phyloP scores from a whole-genome alignment of 53 echinoderm and acorn worm genomes.

The Actinopyga echinites region DNA sequence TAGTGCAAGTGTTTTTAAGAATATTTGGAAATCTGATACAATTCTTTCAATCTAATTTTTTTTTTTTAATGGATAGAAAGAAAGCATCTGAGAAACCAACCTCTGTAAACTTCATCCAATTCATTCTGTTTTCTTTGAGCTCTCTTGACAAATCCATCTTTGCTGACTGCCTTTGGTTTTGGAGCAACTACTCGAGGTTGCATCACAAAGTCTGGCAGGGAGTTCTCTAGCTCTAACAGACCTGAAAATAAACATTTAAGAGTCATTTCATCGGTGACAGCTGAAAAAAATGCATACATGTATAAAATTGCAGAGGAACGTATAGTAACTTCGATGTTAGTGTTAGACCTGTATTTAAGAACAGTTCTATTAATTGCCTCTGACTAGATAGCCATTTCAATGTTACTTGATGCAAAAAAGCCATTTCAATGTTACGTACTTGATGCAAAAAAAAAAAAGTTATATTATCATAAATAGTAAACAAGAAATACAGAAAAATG shows the following conservation, averaged over 20 bases:
- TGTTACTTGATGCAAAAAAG: not conserved
- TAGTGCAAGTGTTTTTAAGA: too few relatives aligned
- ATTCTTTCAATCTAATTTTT: too few relatives aligned
- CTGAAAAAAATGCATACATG: not conserved
- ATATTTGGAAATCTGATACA: too few relatives aligned
- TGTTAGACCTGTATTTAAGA: too few relatives aligned
- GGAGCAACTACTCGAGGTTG: slow-evolving; percentile 92
- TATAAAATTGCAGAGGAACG: too few relatives aligned
- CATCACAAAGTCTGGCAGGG: slow-evolving; percentile 94
- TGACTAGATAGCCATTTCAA: not conserved
- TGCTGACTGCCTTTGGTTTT: slow-evolving; percentile 84
- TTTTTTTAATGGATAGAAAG: too few relatives aligned
- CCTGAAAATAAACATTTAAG: slow-evolving; percentile 51
- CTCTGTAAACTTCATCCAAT: slow-evolving; percentile 89
- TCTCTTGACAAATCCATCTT: slow-evolving; percentile 89
- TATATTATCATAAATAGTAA: too few relatives aligned
- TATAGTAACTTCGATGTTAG: too few relatives aligned
- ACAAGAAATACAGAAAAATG: too few relatives aligned
- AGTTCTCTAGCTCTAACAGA: slow-evolving; percentile 84
- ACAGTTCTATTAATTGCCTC: too few relatives aligned
- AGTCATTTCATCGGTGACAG: not conserved
- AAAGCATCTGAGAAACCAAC: slow-evolving; percentile 27
- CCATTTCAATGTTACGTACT: not conserved
- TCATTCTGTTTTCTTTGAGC: slow-evolving; percentile 90
- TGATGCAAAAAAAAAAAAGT: too few relatives aligned